Evolutionary conservation across 2,888 invertebrate species (phyloP), one percentile per base, ranked within the genome.

Genomic region (Apantesis nais): DNA sequence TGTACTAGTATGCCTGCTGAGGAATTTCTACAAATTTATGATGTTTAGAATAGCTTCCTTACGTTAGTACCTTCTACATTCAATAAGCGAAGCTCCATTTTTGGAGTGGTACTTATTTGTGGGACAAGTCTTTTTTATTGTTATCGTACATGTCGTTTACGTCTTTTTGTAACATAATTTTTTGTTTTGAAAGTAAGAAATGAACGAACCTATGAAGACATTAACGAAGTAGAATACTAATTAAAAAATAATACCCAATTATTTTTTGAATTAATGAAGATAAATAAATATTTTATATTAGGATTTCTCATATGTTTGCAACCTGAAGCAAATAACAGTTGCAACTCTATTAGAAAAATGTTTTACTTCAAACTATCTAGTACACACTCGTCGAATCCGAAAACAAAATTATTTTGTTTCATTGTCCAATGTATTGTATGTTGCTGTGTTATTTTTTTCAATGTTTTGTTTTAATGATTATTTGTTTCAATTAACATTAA

Each of bases 1-100:
- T 67, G 71, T 60, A 39, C 67, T 67, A 71, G 71, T 37, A 67
- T 48, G 29, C 39, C 31, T 22, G 34, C 11, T 44, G 11, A 63
- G 58, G 55, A 67, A 67, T 71, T 16, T 66, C 39, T 64, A 63
- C 63, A 44, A 60, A 60, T 60, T 60, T 58, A 37, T 9, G 19
- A 61, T n/a, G n/a, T n/a, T n/a, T n/a, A 65, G 19, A 58, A 63
- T n/a, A 25, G 37, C 25, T 39, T 31, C 0, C 61, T 70, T 39
- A 22, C 29, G 12, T 19, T 44, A 3, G n/a, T n/a, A n/a, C n/a
- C n/a, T n/a, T n/a, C n/a, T n/a, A 61, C 22, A 58, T 44, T 44
- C 31, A 34, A n/a, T 41, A 31, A 31, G 31, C 22, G 44, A 34
- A 61, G 25, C 37, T 55, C 34, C 19, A 52, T 16, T 25, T 37